Conservation (phyloP, 92 coral and sea anemone species). For the Hydrozoanthus gracilis region DNA sequence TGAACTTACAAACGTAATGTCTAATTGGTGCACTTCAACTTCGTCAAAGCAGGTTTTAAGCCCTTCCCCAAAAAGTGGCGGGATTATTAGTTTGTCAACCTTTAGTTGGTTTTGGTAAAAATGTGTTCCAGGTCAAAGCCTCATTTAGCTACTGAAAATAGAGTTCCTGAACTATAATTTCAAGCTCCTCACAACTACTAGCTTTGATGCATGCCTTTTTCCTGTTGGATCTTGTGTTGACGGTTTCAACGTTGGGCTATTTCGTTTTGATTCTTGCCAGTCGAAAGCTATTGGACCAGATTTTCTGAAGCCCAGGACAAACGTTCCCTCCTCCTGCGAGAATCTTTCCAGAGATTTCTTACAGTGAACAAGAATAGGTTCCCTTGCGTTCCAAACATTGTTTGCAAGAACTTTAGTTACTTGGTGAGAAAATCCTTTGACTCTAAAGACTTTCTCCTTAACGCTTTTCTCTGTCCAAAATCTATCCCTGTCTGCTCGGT, state of each 20-base stretch:
- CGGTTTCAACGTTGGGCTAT: background rate
- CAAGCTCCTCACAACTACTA: background rate
- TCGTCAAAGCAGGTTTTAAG: no score
- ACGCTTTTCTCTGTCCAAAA: slow-evolving; percentile 41
- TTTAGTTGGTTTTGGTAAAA: no score
- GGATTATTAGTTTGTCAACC: no score
- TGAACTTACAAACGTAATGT: no score
- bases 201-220: background rate
- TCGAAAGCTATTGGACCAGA: slow-evolving; percentile 48
- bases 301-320: slow-evolving; percentile 42
- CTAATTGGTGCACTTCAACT: no score
- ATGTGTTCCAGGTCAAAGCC: no score
- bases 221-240: background rate
- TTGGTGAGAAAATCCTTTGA: slow-evolving; percentile 31
- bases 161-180: no score
- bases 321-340: slow-evolving; percentile 37
- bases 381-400: slow-evolving; percentile 35
- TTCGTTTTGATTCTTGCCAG: slow-evolving; percentile 29
- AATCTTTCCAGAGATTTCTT: slow-evolving; percentile 33
- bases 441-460: slow-evolving; percentile 19
- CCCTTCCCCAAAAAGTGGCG: no score
- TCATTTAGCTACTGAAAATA: no score
- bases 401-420: slow-evolving; percentile 36
- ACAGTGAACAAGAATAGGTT: slow-evolving; percentile 35
- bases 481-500: slow-evolving; percentile 24